Conservation (phyloP, 2,797 vertebrate species). For the Helostoma temminkii region DNA sequence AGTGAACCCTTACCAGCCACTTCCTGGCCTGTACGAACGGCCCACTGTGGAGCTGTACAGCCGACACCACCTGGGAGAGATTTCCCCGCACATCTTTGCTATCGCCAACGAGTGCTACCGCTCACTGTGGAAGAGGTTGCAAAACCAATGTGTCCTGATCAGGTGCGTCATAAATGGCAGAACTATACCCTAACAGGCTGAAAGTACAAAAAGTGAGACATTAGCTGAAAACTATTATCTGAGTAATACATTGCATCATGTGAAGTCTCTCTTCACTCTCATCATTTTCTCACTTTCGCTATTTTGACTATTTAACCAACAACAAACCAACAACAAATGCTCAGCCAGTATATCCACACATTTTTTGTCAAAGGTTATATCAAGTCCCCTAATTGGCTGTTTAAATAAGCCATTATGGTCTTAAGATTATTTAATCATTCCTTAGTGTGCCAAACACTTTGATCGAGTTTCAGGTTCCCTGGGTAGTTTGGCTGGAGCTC, state of each 20-base stretch:
- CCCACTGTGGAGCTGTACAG: conserved; percentile 88
- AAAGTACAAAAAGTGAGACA: not conserved
- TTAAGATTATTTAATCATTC: not conserved
- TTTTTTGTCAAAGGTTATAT: too few species aligned
- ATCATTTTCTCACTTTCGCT: not conserved
- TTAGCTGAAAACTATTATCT: too few species aligned
- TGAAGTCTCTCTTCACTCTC: too few species aligned
- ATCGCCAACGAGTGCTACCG: conserved; percentile 97
- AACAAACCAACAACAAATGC: not conserved
- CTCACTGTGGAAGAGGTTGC: conserved; percentile 93
- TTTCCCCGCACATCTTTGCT: conserved; percentile 94
- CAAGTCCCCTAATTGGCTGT: conserved; percentile 6
- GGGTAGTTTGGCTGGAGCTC: conserved; percentile 59
- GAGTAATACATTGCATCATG: too few species aligned
- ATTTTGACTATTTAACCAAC: not conserved
- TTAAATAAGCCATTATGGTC: conserved; percentile 11
- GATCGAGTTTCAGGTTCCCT: conserved; percentile 40
- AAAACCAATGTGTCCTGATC: conserved; percentile 97
- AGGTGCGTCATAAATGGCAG: conserved; percentile 80
- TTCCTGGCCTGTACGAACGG: conserved; percentile 89
- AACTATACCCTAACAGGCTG: not conserved
- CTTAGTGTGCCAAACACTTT: conserved; percentile 27
- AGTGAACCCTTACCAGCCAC: conserved; percentile 94
- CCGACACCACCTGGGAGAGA: conserved; percentile 90
- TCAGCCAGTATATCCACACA: not conserved